These are phyloP conservation scores for Vespertilio murinus DNA, from an alignment of 2,797 vertebrate genomes.

Conservation along the genomic window DNA sequence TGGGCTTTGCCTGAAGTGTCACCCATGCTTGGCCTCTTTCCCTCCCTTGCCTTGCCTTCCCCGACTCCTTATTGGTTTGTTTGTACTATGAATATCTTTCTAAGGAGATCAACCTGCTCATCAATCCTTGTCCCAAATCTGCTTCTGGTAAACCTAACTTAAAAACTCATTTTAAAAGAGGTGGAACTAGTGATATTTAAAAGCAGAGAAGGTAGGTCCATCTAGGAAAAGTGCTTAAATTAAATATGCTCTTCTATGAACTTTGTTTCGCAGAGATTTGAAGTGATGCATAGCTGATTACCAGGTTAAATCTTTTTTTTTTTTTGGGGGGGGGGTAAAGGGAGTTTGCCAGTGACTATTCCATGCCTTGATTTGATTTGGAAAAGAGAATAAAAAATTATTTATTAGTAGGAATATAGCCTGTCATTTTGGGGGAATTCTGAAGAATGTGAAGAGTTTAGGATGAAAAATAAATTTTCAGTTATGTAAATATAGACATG, in stretches of 20 bases:
- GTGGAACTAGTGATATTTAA: neutral
- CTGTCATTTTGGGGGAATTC: neutral
- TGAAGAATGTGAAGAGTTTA: neutral
- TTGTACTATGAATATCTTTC: neutral
- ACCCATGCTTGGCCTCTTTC: too few species aligned
- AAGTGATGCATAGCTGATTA: neutral
- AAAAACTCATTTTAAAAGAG: neutral
- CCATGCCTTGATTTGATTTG: neutral
- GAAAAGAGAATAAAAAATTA: neutral
- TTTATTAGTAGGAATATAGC: neutral
- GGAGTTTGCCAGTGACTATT: neutral
- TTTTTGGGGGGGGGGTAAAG: accelerated
- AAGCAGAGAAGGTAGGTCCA: neutral
- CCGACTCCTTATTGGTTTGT: neutral
- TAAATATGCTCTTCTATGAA: neutral
- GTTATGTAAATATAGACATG: neutral
- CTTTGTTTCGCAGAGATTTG: neutral
- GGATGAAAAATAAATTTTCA: neutral
- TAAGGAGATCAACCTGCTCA: neutral
- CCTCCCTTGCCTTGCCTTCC: neutral
- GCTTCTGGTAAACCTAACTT: neutral
- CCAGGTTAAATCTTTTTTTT: neutral
- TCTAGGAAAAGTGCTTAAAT: neutral
- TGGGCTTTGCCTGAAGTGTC: neutral
- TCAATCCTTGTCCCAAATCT: neutral